Conservation (phyloP, 2,797 vertebrate species). For the Zalophus californianus region DNA sequence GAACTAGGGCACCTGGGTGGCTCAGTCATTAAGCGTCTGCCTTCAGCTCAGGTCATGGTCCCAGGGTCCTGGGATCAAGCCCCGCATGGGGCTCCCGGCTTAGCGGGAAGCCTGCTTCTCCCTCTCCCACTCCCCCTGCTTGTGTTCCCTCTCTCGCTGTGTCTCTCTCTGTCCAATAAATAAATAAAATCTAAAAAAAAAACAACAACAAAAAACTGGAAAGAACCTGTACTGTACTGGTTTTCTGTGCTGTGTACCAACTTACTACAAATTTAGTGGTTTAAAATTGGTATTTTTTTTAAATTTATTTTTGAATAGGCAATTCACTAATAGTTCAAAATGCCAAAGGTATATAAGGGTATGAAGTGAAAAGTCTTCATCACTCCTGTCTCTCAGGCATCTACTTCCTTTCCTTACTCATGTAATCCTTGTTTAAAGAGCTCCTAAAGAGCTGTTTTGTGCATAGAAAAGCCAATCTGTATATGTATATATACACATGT, state of each 20-base stretch:
- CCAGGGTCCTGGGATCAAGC: too few relatives aligned
- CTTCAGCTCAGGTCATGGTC: too few relatives aligned
- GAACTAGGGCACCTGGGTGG: too few relatives aligned
- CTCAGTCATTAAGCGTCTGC: too few relatives aligned
- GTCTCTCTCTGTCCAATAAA: too few relatives aligned
- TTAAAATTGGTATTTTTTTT: conserved; percentile 11
- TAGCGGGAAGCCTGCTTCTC: too few relatives aligned
- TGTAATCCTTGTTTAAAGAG: neutral
- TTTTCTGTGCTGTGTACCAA: neutral
- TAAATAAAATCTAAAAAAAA: too few relatives aligned
- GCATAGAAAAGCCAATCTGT: neutral
- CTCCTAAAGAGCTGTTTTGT: neutral
- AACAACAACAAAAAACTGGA: neutral
- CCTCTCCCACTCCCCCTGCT: too few relatives aligned
- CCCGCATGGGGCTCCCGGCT: too few relatives aligned
- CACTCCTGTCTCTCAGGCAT: neutral
- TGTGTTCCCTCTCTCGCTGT: too few relatives aligned
- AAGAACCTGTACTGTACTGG: neutral
- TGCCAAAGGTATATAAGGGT: neutral
- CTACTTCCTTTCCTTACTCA: neutral
- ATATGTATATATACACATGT: neutral
- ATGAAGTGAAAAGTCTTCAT: neutral
- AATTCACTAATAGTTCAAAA: conserved; percentile 43
- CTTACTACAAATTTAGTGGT: neutral
- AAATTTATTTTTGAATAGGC: neutral